Evolutionary conservation across 1,140 invertebrate genomes (phyloP).

Genomic region (Gryon sp.): DNA sequence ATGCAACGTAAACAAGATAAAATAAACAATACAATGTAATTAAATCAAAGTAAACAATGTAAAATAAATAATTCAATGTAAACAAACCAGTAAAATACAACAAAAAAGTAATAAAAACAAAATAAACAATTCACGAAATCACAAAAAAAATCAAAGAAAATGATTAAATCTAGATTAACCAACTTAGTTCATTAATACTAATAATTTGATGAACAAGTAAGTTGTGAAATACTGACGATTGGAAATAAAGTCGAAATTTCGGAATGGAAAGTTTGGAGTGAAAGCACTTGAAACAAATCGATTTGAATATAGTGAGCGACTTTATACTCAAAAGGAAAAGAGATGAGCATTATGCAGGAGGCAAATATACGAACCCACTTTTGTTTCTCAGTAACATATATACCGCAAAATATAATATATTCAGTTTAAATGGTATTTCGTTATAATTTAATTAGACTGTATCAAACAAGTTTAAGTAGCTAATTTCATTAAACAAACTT

Average conservation of each 20-base stretch:
- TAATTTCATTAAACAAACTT: slow-evolving; percentile 51
- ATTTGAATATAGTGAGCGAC: slow-evolving; percentile 21
- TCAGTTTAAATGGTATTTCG: slow-evolving; percentile 40
- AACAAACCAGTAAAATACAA: no score
- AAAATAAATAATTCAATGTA: no score
- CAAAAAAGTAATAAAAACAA: no score
- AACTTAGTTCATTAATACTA: slow-evolving; percentile 2
- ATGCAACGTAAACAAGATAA: no score
- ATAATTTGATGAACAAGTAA: slow-evolving; percentile 25
- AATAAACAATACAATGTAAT: no score
- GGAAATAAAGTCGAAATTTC: slow-evolving; percentile 38
- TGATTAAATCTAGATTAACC: no score
- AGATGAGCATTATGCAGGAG: slow-evolving; percentile 10
- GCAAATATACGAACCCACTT: slow-evolving; percentile 29
- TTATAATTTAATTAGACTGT: slow-evolving; percentile 45
- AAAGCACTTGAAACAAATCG: slow-evolving; percentile 35
- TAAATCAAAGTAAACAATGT: no score
- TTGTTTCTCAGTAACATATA: slow-evolving; percentile 14
- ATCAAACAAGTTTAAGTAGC: slow-evolving; percentile 39
- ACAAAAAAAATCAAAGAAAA: no score
- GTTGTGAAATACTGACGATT: slow-evolving; percentile 25
- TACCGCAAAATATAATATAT: slow-evolving; percentile 45
- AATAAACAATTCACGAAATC: no score
- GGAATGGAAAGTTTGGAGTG: slow-evolving; percentile 32
- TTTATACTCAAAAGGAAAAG: slow-evolving; percentile 21